phyloP scores from a whole-genome alignment of 2,888 invertebrate species.

The Tipula helvola region DNA sequence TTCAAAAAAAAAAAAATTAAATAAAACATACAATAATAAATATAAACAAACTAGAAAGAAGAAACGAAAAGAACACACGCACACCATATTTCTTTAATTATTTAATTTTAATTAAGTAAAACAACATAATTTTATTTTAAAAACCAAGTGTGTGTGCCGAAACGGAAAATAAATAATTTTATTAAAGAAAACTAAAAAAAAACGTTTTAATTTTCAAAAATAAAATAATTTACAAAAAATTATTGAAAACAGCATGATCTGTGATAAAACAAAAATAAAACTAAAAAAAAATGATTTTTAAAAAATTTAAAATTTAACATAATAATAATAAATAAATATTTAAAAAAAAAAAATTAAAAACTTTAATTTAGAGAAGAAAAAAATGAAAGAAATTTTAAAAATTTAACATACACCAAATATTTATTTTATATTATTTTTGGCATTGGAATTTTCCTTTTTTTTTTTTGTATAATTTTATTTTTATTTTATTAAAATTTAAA shows the following conservation, averaged over 20 bases:
- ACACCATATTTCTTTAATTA: not conserved
- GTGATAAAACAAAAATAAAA: constrained; percentile 6
- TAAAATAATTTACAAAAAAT: constrained; percentile 6
- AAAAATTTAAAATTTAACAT: constrained; percentile 6
- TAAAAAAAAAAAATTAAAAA: not conserved
- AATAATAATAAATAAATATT: constrained; percentile 4
- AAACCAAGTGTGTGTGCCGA: not conserved
- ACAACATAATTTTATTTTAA: not conserved
- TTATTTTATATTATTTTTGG: not conserved
- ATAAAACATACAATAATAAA: not conserved
- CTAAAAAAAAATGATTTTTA: constrained; percentile 6
- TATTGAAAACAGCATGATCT: constrained; percentile 8
- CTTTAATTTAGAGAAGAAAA: not conserved
- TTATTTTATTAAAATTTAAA: not conserved
- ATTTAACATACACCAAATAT: not conserved
- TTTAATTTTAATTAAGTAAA: not conserved
- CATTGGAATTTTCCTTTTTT: not conserved
- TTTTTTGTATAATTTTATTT: not conserved
- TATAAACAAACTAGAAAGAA: not conserved
- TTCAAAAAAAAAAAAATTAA: not conserved
- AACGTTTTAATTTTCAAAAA: not conserved
- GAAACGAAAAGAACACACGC: not conserved
- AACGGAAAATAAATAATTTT: not conserved
- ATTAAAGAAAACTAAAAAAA: not conserved
- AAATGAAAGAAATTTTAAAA: constrained; percentile 1